phyloP scores from a whole-genome alignment of 2,888 invertebrate species.

The Pachymerium ferrugineum region DNA sequence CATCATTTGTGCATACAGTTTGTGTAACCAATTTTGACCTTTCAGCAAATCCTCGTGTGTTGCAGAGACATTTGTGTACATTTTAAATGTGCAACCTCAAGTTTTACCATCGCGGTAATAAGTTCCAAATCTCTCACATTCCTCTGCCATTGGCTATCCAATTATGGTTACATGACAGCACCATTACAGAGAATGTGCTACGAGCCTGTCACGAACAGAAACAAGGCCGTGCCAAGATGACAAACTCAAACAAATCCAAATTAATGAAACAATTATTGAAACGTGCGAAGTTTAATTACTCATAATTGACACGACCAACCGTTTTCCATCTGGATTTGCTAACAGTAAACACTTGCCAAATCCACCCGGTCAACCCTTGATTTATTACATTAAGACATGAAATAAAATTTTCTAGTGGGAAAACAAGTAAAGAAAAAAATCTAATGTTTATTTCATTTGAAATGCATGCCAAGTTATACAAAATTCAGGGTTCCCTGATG shows the following conservation, averaged over 20 bases:
- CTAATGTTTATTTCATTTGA: constrained; percentile 11
- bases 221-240: constrained; percentile 26
- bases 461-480: not conserved
- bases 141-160: constrained; percentile 24
- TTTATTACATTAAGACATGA: constrained; percentile 13
- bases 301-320: constrained; percentile 19
- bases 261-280: constrained; percentile 27
- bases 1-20: not conserved
- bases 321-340: not conserved
- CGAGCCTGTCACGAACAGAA: constrained; percentile 10
- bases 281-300: constrained; percentile 27
- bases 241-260: constrained; percentile 27
- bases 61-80: constrained; percentile 9
- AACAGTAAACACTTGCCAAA: constrained; percentile 17
- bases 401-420: too few species aligned
- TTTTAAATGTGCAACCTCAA: constrained; percentile 24
- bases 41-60: not conserved
- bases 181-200: constrained; percentile 10
- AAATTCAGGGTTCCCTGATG: constrained; percentile 18
- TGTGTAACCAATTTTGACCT: not conserved
- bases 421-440: not conserved
- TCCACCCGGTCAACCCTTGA: not conserved
- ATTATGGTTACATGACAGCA: constrained; percentile 27
- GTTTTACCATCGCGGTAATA: constrained; percentile 24
- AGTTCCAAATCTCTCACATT: constrained; percentile 20